Evolutionary conservation across 2,888 invertebrate species (phyloP).

Genomic region (Phyto melanocephala): DNA sequence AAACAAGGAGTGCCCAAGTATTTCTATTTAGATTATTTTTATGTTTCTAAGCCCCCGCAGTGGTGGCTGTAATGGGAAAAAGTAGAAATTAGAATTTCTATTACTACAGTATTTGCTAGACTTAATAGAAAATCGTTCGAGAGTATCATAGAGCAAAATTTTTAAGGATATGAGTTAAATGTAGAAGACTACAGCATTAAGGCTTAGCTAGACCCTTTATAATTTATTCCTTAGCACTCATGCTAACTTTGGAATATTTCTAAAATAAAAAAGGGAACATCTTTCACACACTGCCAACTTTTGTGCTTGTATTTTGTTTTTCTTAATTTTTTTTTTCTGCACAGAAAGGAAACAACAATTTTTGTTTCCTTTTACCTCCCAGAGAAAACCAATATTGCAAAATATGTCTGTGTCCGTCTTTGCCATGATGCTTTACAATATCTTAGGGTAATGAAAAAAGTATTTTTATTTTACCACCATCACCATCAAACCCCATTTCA

Average conservation of each 20-base stretch:
- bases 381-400: neutral
- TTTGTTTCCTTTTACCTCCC: neutral
- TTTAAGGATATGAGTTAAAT: no score
- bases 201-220: no score
- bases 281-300: neutral
- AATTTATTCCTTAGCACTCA: no score
- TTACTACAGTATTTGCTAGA: neutral
- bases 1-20: slow-evolving; percentile 51
- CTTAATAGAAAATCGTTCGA: no score
- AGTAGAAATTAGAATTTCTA: neutral
- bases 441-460: slow-evolving; percentile 32
- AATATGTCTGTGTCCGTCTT: slow-evolving; percentile 20
- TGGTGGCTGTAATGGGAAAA: neutral
- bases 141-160: no score
- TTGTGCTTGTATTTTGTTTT: neutral
- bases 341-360: neutral
- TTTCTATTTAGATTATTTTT: slow-evolving; percentile 29
- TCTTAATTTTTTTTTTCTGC: neutral
- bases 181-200: no score
- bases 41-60: slow-evolving; percentile 17
- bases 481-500: neutral
- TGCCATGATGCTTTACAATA: neutral
- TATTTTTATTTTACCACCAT: neutral
- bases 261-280: neutral
- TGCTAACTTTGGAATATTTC: no score